A percentile compares a stretch with the other conserved stretches of the same genome.
Conservation (phyloP, 2,113 vertebrate species). For the Nothoprocta perdicaria region DNA sequence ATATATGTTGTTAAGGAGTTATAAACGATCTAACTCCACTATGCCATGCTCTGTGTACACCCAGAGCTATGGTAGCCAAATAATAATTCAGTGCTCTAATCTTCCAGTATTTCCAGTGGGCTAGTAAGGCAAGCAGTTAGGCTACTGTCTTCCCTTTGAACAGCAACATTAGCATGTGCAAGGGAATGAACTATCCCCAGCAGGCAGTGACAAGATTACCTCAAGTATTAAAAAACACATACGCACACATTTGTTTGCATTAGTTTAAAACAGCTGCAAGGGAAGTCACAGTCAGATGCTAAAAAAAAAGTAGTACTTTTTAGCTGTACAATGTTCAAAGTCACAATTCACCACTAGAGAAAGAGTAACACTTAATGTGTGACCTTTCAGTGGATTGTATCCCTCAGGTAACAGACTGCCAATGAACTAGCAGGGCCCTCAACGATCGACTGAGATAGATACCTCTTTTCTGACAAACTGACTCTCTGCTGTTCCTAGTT, state of each 20-base stretch:
- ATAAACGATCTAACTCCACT: conserved; percentile 65
- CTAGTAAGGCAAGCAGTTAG: conserved; percentile 17
- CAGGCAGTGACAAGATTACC: not conserved
- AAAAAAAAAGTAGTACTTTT: not conserved
- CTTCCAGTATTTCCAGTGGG: conserved; percentile 36
- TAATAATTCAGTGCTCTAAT: not conserved
- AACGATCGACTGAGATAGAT: not conserved
- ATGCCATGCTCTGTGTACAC: not conserved
- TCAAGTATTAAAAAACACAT: not conserved
- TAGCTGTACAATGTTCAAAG: not conserved
- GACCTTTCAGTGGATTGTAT: not conserved
- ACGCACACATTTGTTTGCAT: no score
- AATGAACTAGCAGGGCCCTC: fast-evolving
- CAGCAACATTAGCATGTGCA: not conserved
- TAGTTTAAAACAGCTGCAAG: not conserved
- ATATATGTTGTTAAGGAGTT: conserved; percentile 67
- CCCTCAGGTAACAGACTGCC: not conserved
- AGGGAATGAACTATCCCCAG: not conserved
- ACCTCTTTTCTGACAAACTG: not conserved
- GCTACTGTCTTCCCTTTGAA: conserved; percentile 7
- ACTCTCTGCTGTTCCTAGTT: not conserved
- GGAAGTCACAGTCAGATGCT: not conserved
- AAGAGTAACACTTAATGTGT: not conserved
- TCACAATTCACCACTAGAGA: fast-evolving
- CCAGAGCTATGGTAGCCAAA: conserved; percentile 42